A percentile compares a stretch with the other conserved stretches of the same genome.
These are phyloP conservation scores for Cetonia aurata DNA, from an alignment of 2,888 invertebrate species.

Conservation along the genomic window DNA sequence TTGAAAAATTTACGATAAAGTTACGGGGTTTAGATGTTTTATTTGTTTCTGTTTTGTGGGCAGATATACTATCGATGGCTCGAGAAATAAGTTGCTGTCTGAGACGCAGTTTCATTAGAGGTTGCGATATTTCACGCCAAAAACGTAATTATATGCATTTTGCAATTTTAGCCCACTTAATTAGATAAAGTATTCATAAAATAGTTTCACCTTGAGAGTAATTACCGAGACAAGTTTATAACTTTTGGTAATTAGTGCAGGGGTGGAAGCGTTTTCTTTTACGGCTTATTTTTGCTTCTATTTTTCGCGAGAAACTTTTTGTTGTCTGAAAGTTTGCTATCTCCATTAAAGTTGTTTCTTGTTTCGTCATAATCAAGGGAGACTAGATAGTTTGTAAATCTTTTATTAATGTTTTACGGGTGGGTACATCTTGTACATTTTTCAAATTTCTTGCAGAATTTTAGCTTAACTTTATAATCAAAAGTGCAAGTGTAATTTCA, in stretches of 20 bases:
- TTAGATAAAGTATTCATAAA: slow-evolving; percentile 26
- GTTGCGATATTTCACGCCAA: too few species aligned
- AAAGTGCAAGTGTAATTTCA: too few species aligned
- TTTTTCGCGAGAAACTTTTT: slow-evolving; percentile 27
- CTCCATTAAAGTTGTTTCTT: slow-evolving; percentile 10
- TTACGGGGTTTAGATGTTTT: slow-evolving; percentile 25
- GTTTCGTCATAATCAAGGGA: background rate
- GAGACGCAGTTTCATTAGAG: too few species aligned
- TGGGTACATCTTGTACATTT: too few species aligned
- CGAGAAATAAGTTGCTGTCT: background rate
- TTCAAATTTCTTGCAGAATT: too few species aligned
- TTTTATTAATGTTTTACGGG: too few species aligned
- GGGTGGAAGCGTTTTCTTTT: slow-evolving; percentile 26
- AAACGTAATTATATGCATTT: background rate
- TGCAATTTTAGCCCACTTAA: slow-evolving; percentile 19
- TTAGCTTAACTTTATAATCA: too few species aligned
- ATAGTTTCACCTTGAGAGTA: slow-evolving; percentile 13
- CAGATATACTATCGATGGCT: slow-evolving; percentile 10
- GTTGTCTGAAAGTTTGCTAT: slow-evolving; percentile 23
- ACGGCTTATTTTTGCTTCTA: background rate
- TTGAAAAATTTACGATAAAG: slow-evolving; percentile 34
- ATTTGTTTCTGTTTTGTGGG: slow-evolving; percentile 15
- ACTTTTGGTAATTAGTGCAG: slow-evolving; percentile 26
- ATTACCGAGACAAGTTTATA: slow-evolving; percentile 18
- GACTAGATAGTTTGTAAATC: too few species aligned